phyloP scores from a whole-genome alignment of 2,113 vertebrate genomes.

The Mionectes macconnelli region DNA sequence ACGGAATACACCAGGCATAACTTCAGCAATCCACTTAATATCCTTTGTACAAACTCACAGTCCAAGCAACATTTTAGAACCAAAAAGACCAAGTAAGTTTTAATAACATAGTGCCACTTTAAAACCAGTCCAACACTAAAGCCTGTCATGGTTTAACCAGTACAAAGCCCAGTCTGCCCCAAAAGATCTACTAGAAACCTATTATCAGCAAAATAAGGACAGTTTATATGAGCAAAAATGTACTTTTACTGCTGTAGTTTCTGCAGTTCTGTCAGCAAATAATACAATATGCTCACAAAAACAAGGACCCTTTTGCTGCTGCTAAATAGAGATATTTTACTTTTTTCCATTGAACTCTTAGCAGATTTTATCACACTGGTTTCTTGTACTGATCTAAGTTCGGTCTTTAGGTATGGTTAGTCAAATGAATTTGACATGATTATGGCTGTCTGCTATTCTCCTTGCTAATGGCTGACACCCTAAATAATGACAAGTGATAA shows the following conservation, averaged over 20 bases:
- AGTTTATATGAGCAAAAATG: background rate
- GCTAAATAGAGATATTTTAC: background rate
- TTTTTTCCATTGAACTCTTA: background rate
- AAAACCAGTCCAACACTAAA: background rate
- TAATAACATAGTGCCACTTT: background rate
- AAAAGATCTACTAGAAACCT: background rate
- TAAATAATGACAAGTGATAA: background rate
- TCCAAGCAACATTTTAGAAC: background rate
- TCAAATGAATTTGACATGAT: constrained; percentile 25
- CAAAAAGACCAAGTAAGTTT: background rate
- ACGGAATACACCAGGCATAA: background rate
- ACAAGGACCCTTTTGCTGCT: background rate
- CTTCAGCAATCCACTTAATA: background rate
- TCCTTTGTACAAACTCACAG: background rate
- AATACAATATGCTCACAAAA: background rate
- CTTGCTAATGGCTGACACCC: background rate
- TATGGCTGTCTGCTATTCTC: background rate
- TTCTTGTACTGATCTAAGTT: background rate
- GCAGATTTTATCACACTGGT: background rate
- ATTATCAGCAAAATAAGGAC: background rate
- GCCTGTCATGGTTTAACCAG: background rate
- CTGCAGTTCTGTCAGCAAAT: background rate
- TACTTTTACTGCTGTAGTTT: background rate
- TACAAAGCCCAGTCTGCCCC: background rate
- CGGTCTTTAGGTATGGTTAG: background rate